Evolutionary conservation across 2,888 invertebrate species (phyloP).

Genomic region (Xanthia icteritia): DNA sequence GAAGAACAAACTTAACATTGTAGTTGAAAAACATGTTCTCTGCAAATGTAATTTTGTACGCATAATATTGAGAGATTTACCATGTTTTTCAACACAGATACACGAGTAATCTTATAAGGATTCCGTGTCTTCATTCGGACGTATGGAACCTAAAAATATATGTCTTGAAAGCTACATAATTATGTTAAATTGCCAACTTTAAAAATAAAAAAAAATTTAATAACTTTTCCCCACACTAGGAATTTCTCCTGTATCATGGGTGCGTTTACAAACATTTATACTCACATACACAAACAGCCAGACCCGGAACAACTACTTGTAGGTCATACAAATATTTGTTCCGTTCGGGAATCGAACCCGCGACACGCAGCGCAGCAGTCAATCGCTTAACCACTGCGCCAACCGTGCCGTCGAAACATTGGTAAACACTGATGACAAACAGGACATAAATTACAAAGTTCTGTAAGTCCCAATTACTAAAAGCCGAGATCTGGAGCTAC

Average conservation of each 20-base stretch:
- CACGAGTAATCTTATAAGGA: no score
- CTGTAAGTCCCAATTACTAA: neutral
- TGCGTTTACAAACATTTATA: no score
- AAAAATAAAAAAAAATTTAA: no score
- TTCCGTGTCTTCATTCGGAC: neutral
- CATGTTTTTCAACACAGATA: neutral
- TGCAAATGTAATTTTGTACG: neutral
- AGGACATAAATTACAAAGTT: slow-evolving; percentile 10
- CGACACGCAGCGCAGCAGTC: no score
- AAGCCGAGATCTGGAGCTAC: slow-evolving; percentile 3
- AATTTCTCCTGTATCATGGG: no score
- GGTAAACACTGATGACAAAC: neutral
- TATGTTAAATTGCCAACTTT: neutral
- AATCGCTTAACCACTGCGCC: no score
- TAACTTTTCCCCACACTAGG: no score
- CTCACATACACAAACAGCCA: no score
- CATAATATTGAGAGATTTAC: neutral
- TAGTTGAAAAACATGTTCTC: neutral
- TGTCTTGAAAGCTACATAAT: neutral
- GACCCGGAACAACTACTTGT: no score
- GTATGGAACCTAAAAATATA: neutral
- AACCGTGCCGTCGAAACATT: no score
- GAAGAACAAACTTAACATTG: neutral
- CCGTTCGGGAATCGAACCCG: no score
- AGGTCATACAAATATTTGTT: no score